Conservation (phyloP, 2,888 invertebrate species). For the Tanypteryx hageni region DNA sequence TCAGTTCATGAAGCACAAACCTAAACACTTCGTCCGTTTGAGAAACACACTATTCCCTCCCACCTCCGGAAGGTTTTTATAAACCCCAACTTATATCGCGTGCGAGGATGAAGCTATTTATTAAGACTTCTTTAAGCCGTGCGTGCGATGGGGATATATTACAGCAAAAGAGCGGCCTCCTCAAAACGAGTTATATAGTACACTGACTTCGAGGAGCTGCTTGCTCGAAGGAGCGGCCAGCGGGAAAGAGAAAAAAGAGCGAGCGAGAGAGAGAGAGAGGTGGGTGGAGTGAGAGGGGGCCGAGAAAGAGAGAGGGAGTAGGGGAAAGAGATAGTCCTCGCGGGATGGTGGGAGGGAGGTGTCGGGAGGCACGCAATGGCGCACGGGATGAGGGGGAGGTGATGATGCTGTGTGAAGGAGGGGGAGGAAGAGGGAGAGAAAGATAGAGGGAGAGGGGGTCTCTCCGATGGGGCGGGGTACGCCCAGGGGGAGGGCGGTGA, state of each 20-base stretch:
- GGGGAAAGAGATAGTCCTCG: neutral
- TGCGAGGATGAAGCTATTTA: neutral
- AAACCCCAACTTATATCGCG: neutral
- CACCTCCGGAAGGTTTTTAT: neutral
- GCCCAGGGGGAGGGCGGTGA: conserved; percentile 9
- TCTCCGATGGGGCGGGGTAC: neutral
- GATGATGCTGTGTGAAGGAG: neutral
- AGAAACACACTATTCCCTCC: neutral
- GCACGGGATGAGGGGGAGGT: neutral
- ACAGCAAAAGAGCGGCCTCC: conserved; percentile 40
- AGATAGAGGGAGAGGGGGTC: neutral
- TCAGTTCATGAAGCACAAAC: neutral
- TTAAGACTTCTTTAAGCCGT: neutral
- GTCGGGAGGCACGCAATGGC: conserved; percentile 41
- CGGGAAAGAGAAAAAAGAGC: neutral
- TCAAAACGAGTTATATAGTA: conserved; percentile 60
- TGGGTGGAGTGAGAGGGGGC: neutral
- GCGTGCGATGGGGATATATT: neutral
- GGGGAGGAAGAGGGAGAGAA: neutral
- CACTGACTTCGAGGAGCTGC: conserved; percentile 56
- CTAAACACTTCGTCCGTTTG: no score
- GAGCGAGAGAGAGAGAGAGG: neutral
- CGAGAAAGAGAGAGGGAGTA: neutral
- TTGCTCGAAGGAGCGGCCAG: conserved; percentile 33
- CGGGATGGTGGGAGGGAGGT: neutral